A percentile compares a stretch with the other conserved stretches of the same genome.
phyloP scores from a whole-genome alignment of 1,140 invertebrate genomes.

The Cylas formicarius region DNA sequence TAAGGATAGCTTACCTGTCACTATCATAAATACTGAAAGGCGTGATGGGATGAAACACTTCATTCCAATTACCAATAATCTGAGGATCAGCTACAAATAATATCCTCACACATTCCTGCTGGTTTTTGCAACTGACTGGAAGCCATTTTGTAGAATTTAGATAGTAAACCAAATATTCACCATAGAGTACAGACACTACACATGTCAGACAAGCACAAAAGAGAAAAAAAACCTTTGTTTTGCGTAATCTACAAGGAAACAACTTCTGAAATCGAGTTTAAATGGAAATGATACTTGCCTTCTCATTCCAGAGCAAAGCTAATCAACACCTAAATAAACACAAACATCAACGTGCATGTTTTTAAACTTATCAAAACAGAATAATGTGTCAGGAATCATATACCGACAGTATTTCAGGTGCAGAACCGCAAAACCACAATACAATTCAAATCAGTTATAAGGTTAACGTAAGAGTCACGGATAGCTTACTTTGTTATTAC shows the following conservation, averaged over 20 bases:
- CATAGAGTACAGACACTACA: constrained; percentile 18
- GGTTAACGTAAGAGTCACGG: no score
- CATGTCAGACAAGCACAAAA: constrained; percentile 18
- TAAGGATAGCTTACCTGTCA: constrained; percentile 52
- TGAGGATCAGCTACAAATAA: constrained; percentile 90
- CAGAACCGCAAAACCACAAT: no score
- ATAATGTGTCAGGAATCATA: no score
- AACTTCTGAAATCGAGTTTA: no score
- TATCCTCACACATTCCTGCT: constrained; percentile 56
- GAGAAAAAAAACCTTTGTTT: constrained; percentile 11
- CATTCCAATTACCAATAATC: constrained; percentile 70
- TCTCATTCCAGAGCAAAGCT: no score
- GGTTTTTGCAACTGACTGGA: constrained; percentile 44
- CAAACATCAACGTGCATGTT: no score
- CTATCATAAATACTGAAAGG: constrained; percentile 67
- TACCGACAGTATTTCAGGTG: no score
- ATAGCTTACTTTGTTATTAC: no score
- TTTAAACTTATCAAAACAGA: no score
- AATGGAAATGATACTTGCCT: no score
- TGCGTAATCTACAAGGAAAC: constrained; percentile 16
- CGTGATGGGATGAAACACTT: constrained; percentile 49
- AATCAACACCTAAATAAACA: no score
- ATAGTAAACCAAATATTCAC: constrained; percentile 24
- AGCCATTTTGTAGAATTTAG: constrained; percentile 43
- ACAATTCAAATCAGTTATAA: no score